These are phyloP conservation scores for Holothuria glaberrima DNA, from an alignment of 35 echinoderm and acorn worm genomes.

Conservation along the genomic window DNA sequence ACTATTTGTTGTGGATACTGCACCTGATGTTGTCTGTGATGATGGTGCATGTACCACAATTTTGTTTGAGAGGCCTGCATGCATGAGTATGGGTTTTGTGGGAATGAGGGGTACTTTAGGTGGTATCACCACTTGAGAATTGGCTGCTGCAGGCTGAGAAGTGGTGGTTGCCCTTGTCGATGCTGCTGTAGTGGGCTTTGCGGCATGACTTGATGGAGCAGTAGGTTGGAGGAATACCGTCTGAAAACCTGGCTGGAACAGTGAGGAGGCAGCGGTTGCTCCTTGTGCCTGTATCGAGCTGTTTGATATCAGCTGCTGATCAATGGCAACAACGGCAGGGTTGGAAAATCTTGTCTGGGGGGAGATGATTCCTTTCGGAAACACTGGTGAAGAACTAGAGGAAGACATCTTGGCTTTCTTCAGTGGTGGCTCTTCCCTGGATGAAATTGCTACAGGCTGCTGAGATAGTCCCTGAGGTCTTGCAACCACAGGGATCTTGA, in stretches of 20 bases:
- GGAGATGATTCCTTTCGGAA: slow-evolving; percentile 7
- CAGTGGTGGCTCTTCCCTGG: slow-evolving; percentile 14
- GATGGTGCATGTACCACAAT: slow-evolving; percentile 68
- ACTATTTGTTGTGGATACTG: slow-evolving; percentile 1
- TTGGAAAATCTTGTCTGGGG: slow-evolving; percentile 3
- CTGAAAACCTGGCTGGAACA: slow-evolving; percentile 39
- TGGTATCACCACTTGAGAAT: background rate
- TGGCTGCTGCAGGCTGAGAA: slow-evolving; percentile 20
- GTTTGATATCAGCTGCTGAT: slow-evolving; percentile 11
- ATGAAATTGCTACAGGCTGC: background rate
- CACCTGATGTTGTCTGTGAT: slow-evolving; percentile 12
- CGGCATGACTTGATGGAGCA: background rate
- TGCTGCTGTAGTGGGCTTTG: slow-evolving; percentile 5
- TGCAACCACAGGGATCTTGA: slow-evolving; percentile 30
- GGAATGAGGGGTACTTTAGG: slow-evolving; percentile 20
- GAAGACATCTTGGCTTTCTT: slow-evolving; percentile 33
- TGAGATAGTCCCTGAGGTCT: background rate
- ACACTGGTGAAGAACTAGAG: background rate
- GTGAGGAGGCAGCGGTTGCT: background rate
- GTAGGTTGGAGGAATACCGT: slow-evolving; percentile 46
- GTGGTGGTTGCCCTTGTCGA: background rate
- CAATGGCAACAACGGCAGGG: slow-evolving; percentile 23
- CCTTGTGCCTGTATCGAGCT: slow-evolving; percentile 4
- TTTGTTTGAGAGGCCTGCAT: slow-evolving; percentile 58
- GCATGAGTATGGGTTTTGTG: slow-evolving; percentile 64